Base-by-base conservation (phyloP, 2,113 vertebrate genomes). In the Gobiocypris rarus region DNA sequence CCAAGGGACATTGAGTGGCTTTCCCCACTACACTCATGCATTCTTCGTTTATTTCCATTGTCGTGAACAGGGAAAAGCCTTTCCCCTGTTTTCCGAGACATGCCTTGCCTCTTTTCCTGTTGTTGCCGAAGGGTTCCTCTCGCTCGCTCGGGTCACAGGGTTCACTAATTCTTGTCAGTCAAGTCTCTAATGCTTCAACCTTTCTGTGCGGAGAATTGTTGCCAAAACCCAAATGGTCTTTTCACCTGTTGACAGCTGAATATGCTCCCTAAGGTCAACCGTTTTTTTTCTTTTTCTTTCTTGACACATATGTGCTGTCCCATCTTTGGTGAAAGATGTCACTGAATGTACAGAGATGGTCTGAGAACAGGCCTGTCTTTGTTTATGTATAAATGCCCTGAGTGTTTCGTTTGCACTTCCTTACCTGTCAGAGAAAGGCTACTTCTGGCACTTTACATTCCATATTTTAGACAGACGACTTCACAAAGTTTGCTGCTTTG, bases 101-200 rank as follows among this genome's bases (percentile, higher is more conserved):
- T 83, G 82, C 70, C 82, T 73, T 83, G 85, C 31, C 82, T 67
- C 67, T 45, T 80, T 86, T 86, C 85, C 85, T 86, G 85, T 86
- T 86, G 82, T 86, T 83, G 82, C 76, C 74, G 50, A 75, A 24
- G 67, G 82, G 56, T 67, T 84, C 45, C 82, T 78, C 65, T 78
- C 14, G 45, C 19, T 67, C 15, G 24, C 54, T 48, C 17, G 2
- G 85, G 80, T 82, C 85, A 70, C 7, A 38, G 71, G 52, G 85
- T 79, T 86, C 31, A 1, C 17, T 19, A 28, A 22, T 19, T 50
- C 26, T 58, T 59, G 65, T 78, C 81, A 73, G 48, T 77, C 74
- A 81, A 22, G 34, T 11, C 43, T 19, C 8, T 54, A 22, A 50
- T 19, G 69, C 59, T 63, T 58, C 61, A 65, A 63, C 41, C 69